These are phyloP conservation scores for Mus pahari DNA, from an alignment of 2,113 vertebrate genomes.

Conservation along the genomic window DNA sequence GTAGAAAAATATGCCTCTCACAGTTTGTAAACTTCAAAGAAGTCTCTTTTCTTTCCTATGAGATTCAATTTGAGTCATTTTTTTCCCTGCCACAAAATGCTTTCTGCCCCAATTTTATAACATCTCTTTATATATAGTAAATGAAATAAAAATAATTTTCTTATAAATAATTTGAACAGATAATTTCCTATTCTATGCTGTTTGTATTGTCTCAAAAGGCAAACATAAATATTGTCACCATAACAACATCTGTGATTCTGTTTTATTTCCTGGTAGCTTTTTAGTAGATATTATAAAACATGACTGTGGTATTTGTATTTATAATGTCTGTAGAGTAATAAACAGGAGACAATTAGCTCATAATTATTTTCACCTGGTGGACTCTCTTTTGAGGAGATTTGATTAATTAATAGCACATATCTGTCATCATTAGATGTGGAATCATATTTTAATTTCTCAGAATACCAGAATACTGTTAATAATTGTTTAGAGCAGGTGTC, in stretches of 20 bases:
- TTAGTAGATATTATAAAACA: conserved; percentile 80
- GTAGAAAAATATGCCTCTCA: background rate
- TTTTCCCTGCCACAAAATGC: background rate
- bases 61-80: background rate
- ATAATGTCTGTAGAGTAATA: conserved; percentile 86
- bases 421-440: conserved; percentile 83
- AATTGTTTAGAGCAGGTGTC: conserved; percentile 77
- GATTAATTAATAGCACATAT: conserved; percentile 87
- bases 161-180: conserved; percentile 65
- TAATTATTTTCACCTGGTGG: conserved; percentile 90
- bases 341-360: conserved; percentile 85
- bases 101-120: background rate
- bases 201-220: conserved; percentile 62
- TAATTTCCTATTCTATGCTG: conserved; percentile 62
- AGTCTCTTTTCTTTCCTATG: background rate
- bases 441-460: conserved; percentile 60
- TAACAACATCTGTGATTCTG: conserved; percentile 65
- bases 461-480: conserved; percentile 80
- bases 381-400: conserved; percentile 86
- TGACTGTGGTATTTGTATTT: conserved; percentile 79
- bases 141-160: conserved; percentile 47
- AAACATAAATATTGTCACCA: conserved; percentile 69
- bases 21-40: background rate
- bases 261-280: conserved; percentile 83
- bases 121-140: conserved; percentile 24